Base-by-base conservation (phyloP, 2,113 vertebrate genomes). In the Antigone vipio region DNA sequence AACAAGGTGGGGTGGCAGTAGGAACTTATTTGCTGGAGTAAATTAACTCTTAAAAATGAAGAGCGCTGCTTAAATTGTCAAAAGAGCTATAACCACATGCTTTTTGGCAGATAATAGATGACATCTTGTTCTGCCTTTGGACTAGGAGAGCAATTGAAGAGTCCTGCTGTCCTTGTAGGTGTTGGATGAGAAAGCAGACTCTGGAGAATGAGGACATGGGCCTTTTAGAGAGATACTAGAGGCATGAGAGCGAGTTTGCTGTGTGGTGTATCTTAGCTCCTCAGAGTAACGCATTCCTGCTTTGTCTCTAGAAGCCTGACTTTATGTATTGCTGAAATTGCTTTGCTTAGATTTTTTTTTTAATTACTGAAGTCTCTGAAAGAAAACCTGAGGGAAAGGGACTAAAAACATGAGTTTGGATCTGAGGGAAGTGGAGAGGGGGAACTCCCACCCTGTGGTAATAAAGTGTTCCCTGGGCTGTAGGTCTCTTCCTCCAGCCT, bases 391-490 rank as follows among this genome's bases (percentile, higher is more conserved):
- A 11, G 19, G 52, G 56, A 22, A 49, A 42, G 23, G 30, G 83
- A 15, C 1, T 1, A 19, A 20, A 5, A 34, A 12, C 0, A 0
- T 15, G 29, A 12, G 4, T 16, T 63, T 82, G 76, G 27, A 26
- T 71, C 6, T 0, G 40, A 44, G 72, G 23, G 40, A 84, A 38
- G 55, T 6, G 22, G 32, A 78, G 56, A 27, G 24, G 26, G 22
- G 30, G 5, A 90, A 14, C 9, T 53, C 63, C 32, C 8, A 49
- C 15, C 16, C 11, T 15, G 20, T 22, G n/a, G 24, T 56, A 53
- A 30, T 17, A 0, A 38, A 72, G 23, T 11, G 9, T 5, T 87
- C n/a, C 22, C 34, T 20, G 19, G 72, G 0, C 26, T 32, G 12
- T 27, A 69, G 26, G 17, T 62, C 32, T 77, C 1, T 24, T 52